A percentile compares a stretch with the other conserved stretches of the same genome.
Conservation (phyloP, 2,888 invertebrate genomes). For the Amphipyra berbera region DNA sequence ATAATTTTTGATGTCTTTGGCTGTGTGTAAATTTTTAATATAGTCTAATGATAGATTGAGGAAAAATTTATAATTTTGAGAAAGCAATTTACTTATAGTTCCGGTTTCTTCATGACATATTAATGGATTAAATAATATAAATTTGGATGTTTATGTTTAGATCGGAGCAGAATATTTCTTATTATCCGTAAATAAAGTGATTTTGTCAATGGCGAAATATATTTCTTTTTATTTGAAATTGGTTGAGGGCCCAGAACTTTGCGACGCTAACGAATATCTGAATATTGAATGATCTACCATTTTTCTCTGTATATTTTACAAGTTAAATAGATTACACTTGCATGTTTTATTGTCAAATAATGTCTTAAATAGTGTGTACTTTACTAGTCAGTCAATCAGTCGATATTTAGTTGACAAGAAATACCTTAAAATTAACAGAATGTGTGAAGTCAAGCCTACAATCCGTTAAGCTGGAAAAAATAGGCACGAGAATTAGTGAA, state of each 20-base stretch:
- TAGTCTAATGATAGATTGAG: slow-evolving; percentile 74
- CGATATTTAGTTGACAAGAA: too few species aligned
- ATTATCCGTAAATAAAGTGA: slow-evolving; percentile 87
- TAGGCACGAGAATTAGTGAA: too few species aligned
- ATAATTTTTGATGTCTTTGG: slow-evolving; percentile 88
- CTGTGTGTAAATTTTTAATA: slow-evolving; percentile 88
- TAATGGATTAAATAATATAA: slow-evolving; percentile 75
- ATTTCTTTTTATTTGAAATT: slow-evolving; percentile 71
- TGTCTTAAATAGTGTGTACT: neutral
- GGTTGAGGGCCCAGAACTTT: slow-evolving; percentile 68
- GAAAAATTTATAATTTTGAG: slow-evolving; percentile 84
- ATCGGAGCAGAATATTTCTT: slow-evolving; percentile 83
- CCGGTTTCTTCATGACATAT: slow-evolving; percentile 79
- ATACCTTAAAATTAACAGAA: too few species aligned
- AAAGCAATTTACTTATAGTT: slow-evolving; percentile 81
- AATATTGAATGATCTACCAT: slow-evolving; percentile 76
- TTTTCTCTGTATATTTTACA: slow-evolving; percentile 75
- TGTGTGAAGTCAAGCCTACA: too few species aligned
- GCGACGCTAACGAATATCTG: slow-evolving; percentile 79
- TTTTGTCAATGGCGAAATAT: slow-evolving; percentile 80
- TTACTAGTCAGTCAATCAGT: neutral
- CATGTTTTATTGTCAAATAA: neutral
- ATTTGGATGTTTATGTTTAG: slow-evolving; percentile 87
- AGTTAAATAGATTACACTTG: neutral
- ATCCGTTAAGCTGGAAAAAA: too few species aligned